Percentiles rank a stretch among this genome's conserved stretches.
Conservation (phyloP, 1,140 invertebrate genomes). For the Sweltsa coloradensis region DNA sequence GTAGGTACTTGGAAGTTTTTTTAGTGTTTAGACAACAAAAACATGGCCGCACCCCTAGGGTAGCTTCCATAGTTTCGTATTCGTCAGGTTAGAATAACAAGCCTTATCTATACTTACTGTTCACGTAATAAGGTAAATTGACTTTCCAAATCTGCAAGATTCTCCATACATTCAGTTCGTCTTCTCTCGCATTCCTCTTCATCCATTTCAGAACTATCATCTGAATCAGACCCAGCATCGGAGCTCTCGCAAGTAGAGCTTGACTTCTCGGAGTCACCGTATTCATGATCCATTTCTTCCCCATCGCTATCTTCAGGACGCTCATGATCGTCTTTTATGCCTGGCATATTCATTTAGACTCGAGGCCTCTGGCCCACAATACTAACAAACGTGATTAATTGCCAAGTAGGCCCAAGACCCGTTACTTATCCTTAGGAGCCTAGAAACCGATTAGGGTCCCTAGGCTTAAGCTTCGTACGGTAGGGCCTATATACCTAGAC, state of each 20-base stretch:
- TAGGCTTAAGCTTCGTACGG: too few species aligned
- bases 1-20: too few species aligned
- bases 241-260: slow-evolving; percentile 23
- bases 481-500: too few species aligned
- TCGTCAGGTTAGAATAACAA: not conserved
- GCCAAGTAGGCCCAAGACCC: too few species aligned
- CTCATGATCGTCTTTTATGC: slow-evolving; percentile 27
- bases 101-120: slow-evolving; percentile 53
- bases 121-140: slow-evolving; percentile 80
- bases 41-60: not conserved
- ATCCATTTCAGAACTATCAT: slow-evolving; percentile 67
- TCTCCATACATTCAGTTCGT: slow-evolving; percentile 69
- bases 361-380: too few species aligned
- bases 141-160: slow-evolving; percentile 74
- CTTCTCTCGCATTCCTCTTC: slow-evolving; percentile 80
- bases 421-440: too few species aligned
- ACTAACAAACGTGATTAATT: too few species aligned
- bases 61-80: not conserved
- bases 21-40: too few species aligned
- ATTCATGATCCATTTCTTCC: slow-evolving; percentile 37
- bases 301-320: slow-evolving; percentile 32
- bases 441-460: too few species aligned
- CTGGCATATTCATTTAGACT: too few species aligned
- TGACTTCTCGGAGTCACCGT: slow-evolving; percentile 33
- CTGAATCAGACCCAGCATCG: slow-evolving; percentile 31